Conservation (phyloP, 2,888 invertebrate genomes). For the Eristalis tenax region DNA sequence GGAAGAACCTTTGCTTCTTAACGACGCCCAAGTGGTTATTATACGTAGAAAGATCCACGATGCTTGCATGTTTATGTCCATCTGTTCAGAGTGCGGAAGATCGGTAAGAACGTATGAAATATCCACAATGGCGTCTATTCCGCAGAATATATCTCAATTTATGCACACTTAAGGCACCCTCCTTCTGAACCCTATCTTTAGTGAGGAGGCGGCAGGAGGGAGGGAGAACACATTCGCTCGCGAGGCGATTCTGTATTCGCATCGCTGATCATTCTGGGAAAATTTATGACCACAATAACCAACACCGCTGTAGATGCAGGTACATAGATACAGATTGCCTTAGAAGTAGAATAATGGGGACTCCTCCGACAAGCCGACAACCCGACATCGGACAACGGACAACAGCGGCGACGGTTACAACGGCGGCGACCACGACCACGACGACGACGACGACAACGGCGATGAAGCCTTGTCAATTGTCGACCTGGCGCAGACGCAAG, state of each 20-base stretch:
- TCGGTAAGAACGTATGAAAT: slow-evolving; percentile 13
- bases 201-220: background rate
- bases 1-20: background rate
- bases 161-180: slow-evolving; percentile 52
- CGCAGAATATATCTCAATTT: slow-evolving; percentile 67
- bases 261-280: slow-evolving; percentile 70
- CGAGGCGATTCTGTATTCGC: slow-evolving; percentile 61
- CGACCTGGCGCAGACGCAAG: slow-evolving; percentile 18
- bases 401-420: slow-evolving; percentile 6
- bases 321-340: slow-evolving; percentile 27
- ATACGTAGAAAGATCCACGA: background rate
- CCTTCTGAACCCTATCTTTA: background rate
- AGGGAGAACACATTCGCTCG: background rate
- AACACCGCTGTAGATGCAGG: slow-evolving; percentile 49
- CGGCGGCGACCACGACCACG: background rate
- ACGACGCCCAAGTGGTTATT: background rate
- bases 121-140: slow-evolving; percentile 47
- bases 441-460: slow-evolving; percentile 5
- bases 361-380: slow-evolving; percentile 48
- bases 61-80: slow-evolving; percentile 54
- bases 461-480: slow-evolving; percentile 60
- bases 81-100: slow-evolving; percentile 56
- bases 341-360: slow-evolving; percentile 47
- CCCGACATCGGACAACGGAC: background rate
- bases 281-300: slow-evolving; percentile 69